These are phyloP conservation scores for Olivierus martensii DNA, from an alignment of 1,140 invertebrate genomes.

Conservation along the genomic window DNA sequence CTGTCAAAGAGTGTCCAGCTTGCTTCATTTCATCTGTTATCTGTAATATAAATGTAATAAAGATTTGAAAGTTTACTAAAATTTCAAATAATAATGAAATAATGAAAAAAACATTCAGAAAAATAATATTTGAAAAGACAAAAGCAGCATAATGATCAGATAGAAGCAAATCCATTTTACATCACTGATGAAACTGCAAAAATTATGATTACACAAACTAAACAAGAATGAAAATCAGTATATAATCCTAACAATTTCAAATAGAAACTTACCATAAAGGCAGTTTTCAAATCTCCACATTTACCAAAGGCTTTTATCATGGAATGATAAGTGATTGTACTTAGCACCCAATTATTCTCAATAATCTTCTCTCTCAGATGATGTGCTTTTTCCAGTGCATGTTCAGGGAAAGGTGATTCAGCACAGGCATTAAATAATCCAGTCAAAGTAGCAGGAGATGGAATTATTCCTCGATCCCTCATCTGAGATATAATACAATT, in stretches of 20 bases:
- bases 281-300: slow-evolving; percentile 55
- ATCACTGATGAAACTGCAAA: background rate
- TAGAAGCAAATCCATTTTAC: background rate
- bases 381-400: slow-evolving; percentile 47
- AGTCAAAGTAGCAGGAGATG: slow-evolving; percentile 56
- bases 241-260: too few relatives aligned
- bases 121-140: too few relatives aligned
- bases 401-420: slow-evolving; percentile 46
- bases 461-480: slow-evolving; percentile 52
- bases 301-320: slow-evolving; percentile 83
- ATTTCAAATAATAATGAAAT: too few relatives aligned
- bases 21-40: slow-evolving; percentile 66
- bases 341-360: slow-evolving; percentile 49
- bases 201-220: background rate
- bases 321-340: slow-evolving; percentile 63
- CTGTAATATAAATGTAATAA: slow-evolving; percentile 26
- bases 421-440: slow-evolving; percentile 76
- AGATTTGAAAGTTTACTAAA: too few relatives aligned
- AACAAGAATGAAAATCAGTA: background rate
- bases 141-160: too few relatives aligned
- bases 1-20: slow-evolving; percentile 44
- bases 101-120: too few relatives aligned
- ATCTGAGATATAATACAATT: slow-evolving; percentile 38
- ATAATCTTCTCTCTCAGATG: slow-evolving; percentile 49
- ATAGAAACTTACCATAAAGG: slow-evolving; percentile 39